Evolutionary conservation across 1,140 invertebrate species (phyloP), one percentile per base, ranked within the genome.

Genomic region (Rhynchophorus ferrugineus): DNA sequence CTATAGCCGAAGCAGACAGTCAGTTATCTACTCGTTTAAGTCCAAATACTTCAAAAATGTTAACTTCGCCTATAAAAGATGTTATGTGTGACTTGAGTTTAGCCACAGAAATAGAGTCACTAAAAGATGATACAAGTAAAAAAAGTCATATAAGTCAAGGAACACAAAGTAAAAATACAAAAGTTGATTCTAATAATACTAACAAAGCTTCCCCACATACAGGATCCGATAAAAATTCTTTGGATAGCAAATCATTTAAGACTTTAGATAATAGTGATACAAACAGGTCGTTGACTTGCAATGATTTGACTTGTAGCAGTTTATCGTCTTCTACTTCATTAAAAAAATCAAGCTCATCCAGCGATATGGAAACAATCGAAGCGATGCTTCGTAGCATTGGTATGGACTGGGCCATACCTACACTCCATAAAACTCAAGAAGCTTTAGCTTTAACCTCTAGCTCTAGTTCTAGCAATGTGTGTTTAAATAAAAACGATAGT

Each of bases 381-480:
- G 62, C 45, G 5, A 78, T 75, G 36, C 73, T 80, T 24, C 75
- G 74, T 60, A 78, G 74, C 58, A 70, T 80, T 17, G 80, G 76
- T 8, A 75, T 81, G 64, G 75, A 73, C 2, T 84, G 81, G 81
- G 80, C 80, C 3, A 75, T 80, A 1, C 74, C 78, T 1, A 82
- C 79, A 1, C 66, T 83, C 21, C 80, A 79, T 50, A 84, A 82
- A 67, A 83, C 79, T 6, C 75, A 79, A 19, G 76, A 83, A 60
- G 73, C 78, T 1, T 72, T 78, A 48, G 79, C 78, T 9, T 70
- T 81, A 6, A 78, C 78, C 3, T 81, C 80, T 0, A 81, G 78
- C 22, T 79, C 73, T 0, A 75, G 71, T 46, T 76, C 80, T 0
- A 72, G 72, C 7, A 73, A 72, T 54, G 66, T 71, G 5, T 73